Base-by-base conservation (phyloP, 2,113 vertebrate species). In the Hiodon alosoides region DNA sequence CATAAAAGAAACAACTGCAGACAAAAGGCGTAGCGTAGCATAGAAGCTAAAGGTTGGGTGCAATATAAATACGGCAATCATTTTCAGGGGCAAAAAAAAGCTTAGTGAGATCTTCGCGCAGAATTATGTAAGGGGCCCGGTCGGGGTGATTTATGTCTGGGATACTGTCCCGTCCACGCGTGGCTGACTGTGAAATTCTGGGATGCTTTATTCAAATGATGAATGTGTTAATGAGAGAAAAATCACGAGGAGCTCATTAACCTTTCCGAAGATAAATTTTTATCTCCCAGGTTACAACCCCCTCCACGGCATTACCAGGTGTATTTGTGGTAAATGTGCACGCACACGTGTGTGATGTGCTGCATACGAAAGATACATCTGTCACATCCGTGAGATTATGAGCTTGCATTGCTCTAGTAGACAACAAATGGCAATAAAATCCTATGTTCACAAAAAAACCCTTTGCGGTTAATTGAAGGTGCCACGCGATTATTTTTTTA, bases 241-340 rank as follows among this genome's bases (percentile, higher is more conserved):
- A 77, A 79, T 77, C 65, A 77, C 74, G 61, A 72, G 64, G 72
- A 77, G 72, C 78, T 81, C 47, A 73, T 83, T 83, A 81, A 83
- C 82, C 79, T 69, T 31, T 71, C 69, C 58, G 52, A 68, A 71
- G 73, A 80, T 68, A 77, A 64, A 68, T 65, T 68, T 55, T 68
- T 57, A 66, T 78, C 76, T 77, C 78, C 48, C 55, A 69, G 77
- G 79, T 60, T 65, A 65, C 48, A 51, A 69, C 68, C 73, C 17
- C 52, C 75, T 62, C 51, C 73, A n/a, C 64, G 46, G 70, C 57
- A 55, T 52, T 80, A 74, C 78, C 76, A 81, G 75, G 78, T 77
- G 72, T 69, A 51, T 54, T 66, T 53, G 60, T 79, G 77, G 59
- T 75, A 83, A 78, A 80, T 76, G 73, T 14, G 58, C 67, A 72